Percentiles rank a stretch among this genome's conserved stretches.
These are phyloP conservation scores for Achlya flavicornis DNA, from an alignment of 2,888 invertebrate species.

Conservation along the genomic window DNA sequence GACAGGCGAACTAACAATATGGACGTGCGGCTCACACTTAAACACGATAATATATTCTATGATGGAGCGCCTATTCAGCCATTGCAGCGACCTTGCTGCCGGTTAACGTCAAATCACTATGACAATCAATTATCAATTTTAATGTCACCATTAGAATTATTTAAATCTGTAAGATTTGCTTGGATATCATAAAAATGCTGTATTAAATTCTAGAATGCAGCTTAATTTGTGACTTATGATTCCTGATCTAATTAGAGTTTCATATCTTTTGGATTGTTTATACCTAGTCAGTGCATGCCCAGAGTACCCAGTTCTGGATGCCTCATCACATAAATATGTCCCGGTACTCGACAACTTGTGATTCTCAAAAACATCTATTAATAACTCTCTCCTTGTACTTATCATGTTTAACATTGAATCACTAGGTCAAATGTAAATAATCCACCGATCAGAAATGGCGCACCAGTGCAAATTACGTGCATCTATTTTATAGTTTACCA, in stretches of 20 bases:
- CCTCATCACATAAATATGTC: background rate
- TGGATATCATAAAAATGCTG: background rate
- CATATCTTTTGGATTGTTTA: background rate
- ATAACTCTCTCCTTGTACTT: slow-evolving; percentile 36
- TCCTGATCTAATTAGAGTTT: background rate
- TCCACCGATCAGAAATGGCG: slow-evolving; percentile 29
- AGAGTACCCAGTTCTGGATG: background rate
- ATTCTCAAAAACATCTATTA: slow-evolving; percentile 23
- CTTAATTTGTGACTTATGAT: background rate
- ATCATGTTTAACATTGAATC: slow-evolving; percentile 38
- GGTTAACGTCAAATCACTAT: background rate
- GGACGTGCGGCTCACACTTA: slow-evolving; percentile 1
- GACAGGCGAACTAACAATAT: slow-evolving; percentile 17
- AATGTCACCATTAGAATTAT: slow-evolving; percentile 3
- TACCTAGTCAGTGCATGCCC: background rate
- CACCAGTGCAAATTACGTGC: slow-evolving; percentile 26
- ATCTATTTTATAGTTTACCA: slow-evolving; percentile 36
- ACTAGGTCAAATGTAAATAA: slow-evolving; percentile 49
- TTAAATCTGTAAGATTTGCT: background rate
- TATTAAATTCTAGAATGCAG: background rate
- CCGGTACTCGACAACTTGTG: background rate
- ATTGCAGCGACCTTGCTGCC: slow-evolving; percentile 5
- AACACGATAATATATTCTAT: slow-evolving; percentile 1
- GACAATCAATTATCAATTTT: slow-evolving; percentile 7
- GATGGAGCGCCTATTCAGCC: slow-evolving; percentile 1